Conservation (phyloP, 2,797 vertebrate species). For the Nasua narica region DNA sequence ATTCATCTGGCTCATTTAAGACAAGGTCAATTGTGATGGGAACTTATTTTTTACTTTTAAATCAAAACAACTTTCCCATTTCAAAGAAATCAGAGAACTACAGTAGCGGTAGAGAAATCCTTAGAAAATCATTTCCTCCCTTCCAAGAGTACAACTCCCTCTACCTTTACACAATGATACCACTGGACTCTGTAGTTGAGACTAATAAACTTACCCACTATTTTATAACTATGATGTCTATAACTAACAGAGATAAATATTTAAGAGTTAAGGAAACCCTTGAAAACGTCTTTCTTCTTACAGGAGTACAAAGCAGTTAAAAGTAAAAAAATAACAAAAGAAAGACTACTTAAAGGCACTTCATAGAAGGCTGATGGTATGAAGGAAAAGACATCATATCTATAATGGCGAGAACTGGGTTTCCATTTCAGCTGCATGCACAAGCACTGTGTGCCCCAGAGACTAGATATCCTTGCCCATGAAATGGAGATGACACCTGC, state of each 20-base stretch:
- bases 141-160: background rate
- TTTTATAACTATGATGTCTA: background rate
- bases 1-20: background rate
- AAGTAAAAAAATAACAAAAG: background rate
- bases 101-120: background rate
- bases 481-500: background rate
- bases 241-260: background rate
- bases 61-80: background rate
- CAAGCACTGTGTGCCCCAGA: background rate
- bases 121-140: background rate
- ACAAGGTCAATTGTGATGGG: background rate
- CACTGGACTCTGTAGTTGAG: background rate
- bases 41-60: conserved; percentile 14
- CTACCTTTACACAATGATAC: background rate
- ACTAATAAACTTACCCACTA: background rate
- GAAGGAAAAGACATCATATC: background rate
- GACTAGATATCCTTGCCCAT: background rate
- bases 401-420: background rate
- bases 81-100: background rate
- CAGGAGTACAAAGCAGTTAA: background rate
- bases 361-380: background rate
- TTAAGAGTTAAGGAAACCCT: background rate
- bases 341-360: background rate
- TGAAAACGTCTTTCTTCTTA: background rate
- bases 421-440: background rate